Percentiles rank a stretch among this genome's conserved stretches.
phyloP scores from a whole-genome alignment of 2,113 vertebrate species.

The Potamarius usumacintae region DNA sequence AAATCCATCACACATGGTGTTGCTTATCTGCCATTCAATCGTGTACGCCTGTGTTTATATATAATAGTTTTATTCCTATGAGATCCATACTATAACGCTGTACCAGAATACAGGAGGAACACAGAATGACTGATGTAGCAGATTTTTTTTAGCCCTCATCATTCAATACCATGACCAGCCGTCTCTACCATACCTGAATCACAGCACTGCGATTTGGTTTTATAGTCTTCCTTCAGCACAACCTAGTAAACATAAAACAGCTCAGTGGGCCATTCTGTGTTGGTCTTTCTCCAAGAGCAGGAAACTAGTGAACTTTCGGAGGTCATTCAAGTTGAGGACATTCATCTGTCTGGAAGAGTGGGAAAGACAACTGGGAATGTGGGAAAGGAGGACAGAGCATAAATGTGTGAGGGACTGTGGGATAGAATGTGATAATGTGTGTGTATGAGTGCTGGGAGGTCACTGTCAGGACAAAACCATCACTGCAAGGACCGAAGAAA shows the following conservation, averaged over 20 bases:
- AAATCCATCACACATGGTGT: background rate
- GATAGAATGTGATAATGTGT: background rate
- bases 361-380: background rate
- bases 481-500: background rate
- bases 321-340: constrained; percentile 15
- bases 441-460: background rate
- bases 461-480: constrained; percentile 3
- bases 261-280: background rate
- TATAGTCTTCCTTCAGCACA: background rate
- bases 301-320: background rate
- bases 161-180: background rate
- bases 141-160: background rate
- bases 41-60: background rate
- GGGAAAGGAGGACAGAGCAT: background rate
- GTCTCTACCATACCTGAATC: background rate
- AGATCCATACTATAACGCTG: background rate
- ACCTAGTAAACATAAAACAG: background rate
- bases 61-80: background rate
- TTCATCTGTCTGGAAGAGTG: background rate
- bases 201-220: background rate
- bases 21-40: background rate
- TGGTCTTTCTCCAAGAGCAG: background rate
- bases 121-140: background rate
- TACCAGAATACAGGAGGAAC: background rate
- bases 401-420: background rate